Conservation (phyloP, 2,797 vertebrate genomes). For the Sebastes elongatus region DNA sequence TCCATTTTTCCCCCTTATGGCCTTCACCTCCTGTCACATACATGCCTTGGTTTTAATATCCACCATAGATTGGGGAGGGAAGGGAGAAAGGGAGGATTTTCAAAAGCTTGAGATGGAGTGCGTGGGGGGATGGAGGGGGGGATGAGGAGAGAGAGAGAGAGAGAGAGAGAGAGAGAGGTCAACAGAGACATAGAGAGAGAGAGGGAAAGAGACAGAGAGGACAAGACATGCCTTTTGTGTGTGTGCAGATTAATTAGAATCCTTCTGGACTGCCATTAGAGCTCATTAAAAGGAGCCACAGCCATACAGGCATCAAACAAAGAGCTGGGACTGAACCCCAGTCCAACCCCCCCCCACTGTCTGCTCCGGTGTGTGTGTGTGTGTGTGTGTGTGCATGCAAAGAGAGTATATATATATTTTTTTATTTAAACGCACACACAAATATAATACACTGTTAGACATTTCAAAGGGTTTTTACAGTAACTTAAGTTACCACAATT, state of each 20-base stretch:
- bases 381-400: background rate
- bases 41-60: conserved; percentile 73
- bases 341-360: conserved; percentile 56
- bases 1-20: conserved; percentile 67
- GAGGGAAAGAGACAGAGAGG: conserved; percentile 8
- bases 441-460: background rate
- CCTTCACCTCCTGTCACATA: conserved; percentile 77
- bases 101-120: conserved; percentile 4
- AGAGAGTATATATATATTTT: background rate
- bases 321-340: conserved; percentile 68
- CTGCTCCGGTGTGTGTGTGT: conserved; percentile 12
- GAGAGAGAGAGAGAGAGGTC: conserved; percentile 5
- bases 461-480: too few relatives aligned
- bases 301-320: conserved; percentile 82
- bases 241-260: conserved; percentile 83
- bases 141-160: background rate
- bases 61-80: background rate
- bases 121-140: background rate
- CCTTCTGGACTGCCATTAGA: conserved; percentile 82
- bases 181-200: conserved; percentile 8
- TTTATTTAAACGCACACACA: background rate
- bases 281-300: conserved; percentile 82
- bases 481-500: too few relatives aligned
- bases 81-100: background rate
- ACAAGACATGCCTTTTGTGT: conserved; percentile 69